Base-by-base conservation (phyloP, 2,797 vertebrate genomes). In the Sebastes umbrosus region DNA sequence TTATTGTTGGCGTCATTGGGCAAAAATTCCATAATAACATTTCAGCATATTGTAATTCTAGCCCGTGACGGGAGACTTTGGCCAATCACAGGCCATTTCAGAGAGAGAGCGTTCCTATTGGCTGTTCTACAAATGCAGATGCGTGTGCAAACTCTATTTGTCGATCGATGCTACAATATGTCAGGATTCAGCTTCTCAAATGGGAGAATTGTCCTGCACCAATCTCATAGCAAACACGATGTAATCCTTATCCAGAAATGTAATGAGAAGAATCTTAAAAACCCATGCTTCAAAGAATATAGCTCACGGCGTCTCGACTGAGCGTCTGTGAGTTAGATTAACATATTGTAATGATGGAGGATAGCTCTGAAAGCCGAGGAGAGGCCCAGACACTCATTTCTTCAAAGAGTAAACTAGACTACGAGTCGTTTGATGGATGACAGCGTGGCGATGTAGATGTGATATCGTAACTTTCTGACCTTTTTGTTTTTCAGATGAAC, bases 401-500 rank as follows among this genome's bases (percentile, higher is more conserved):
- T 58, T 46, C 18, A 46, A 24, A 55, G 55, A 69, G 79, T 50
- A 54, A 71, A 65, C 67, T 7, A 32, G 36, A 87, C 11, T 4
- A 39, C 29, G n/a, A 13, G 9, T 57, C 2, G 70, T 76, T 79
- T 73, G 63, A 80, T 73, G 39, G 16, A n/a, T 55, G 72, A 60
- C 54, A 6, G 13, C 20, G 46, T 39, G 66, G 14, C 14, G 3
- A 18, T 1, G 43, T 18, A 46, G 22, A 27, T 39, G 43, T 3
- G 5, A 25, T 67, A n/a, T 22, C 59, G 16, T 72, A 27, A 87
- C 83, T 71, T 82, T 60, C 67, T 79, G 50, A 43, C 63, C n/a
- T 27, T 64, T 88, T 54, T 91, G n/a, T 83, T 65, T 88, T 89
- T 59, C 92, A 96, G 95, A 93, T 93, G 84, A 93, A 62, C 78